A percentile compares a stretch with the other conserved stretches of the same genome.
phyloP scores from a whole-genome alignment of 2,797 vertebrate species.

The Onychomys arenicola region DNA sequence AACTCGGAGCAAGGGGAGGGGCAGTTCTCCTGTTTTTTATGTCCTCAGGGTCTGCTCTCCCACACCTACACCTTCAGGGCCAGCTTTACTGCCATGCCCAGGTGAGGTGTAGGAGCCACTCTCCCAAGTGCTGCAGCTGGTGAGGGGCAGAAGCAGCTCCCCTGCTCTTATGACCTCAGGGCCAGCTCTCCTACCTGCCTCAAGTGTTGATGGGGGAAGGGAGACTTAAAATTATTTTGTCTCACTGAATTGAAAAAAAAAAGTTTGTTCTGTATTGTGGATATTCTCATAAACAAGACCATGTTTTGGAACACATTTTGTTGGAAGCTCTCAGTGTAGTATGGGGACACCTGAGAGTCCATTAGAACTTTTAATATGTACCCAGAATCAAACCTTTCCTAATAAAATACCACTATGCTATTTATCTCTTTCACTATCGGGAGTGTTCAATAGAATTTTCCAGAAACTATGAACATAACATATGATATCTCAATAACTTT shows the following conservation, averaged over 20 bases:
- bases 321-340: neutral
- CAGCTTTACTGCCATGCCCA: too few species aligned
- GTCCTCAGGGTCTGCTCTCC: too few species aligned
- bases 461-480: neutral
- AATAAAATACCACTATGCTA: neutral
- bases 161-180: too few species aligned
- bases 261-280: neutral
- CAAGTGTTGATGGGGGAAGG: too few species aligned
- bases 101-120: too few species aligned
- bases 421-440: neutral
- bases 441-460: neutral
- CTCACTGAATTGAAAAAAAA: neutral
- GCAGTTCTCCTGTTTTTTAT: too few species aligned
- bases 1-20: too few species aligned
- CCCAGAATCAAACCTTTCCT: neutral
- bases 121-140: too few species aligned
- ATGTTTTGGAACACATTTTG: neutral
- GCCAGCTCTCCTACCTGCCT: too few species aligned
- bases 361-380: neutral
- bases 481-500: neutral
- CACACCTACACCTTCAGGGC: too few species aligned
- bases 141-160: too few species aligned
- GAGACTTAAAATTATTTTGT: too few species aligned
- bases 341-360: neutral
- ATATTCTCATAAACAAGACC: neutral